These are phyloP conservation scores for Brevimyrus niger DNA, from an alignment of 2,113 vertebrate species.

Conservation along the genomic window DNA sequence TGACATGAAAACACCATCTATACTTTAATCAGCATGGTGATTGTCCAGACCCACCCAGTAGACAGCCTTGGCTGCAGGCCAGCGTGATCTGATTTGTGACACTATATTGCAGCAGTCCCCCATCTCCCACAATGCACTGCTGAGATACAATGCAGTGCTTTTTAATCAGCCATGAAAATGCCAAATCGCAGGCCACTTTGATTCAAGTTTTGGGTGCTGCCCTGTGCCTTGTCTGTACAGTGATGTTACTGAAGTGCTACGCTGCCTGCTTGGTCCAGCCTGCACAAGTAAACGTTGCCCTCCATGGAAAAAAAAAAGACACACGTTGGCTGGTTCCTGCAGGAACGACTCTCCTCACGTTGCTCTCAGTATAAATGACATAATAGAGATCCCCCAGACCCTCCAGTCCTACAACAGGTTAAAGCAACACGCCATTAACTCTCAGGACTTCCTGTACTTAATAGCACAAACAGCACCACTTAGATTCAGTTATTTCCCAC, in stretches of 20 bases:
- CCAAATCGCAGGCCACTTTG: neutral
- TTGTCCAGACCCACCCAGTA: neutral
- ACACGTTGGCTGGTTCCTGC: neutral
- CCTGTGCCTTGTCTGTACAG: neutral
- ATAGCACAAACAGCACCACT: neutral
- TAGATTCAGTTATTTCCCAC: neutral
- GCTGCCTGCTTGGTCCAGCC: neutral
- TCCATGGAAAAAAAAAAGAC: neutral
- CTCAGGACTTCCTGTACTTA: neutral
- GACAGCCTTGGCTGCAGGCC: neutral
- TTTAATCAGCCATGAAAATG: neutral
- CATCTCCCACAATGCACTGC: neutral
- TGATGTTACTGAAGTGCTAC: neutral
- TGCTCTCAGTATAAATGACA: slow-evolving; percentile 4
- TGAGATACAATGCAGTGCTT: neutral
- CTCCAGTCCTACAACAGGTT: neutral
- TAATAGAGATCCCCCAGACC: neutral
- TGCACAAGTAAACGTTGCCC: neutral
- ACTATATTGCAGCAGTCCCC: too few relatives aligned
- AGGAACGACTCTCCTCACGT: neutral
- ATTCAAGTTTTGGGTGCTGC: neutral
- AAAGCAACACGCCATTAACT: neutral
- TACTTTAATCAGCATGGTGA: neutral
- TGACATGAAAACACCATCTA: neutral
- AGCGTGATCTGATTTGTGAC: neutral